Conservation (phyloP, 2,888 invertebrate species). For the Coecobrya sp. region DNA sequence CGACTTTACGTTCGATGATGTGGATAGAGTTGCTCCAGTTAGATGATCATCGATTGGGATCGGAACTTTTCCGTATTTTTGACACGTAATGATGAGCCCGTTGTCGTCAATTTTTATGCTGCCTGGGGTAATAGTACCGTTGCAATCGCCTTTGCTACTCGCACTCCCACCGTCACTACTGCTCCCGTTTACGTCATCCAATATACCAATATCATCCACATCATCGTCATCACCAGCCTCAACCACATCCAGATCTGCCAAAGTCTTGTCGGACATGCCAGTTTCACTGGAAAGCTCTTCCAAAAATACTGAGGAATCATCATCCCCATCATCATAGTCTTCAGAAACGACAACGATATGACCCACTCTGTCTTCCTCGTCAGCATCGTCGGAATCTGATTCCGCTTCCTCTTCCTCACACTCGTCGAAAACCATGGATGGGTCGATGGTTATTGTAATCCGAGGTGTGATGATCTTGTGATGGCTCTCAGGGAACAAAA, state of each 20-base stretch:
- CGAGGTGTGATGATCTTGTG: conserved; percentile 80
- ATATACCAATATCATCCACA: conserved; percentile 50
- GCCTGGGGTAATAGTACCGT: neutral
- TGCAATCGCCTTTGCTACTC: neutral
- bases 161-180: conserved; percentile 37
- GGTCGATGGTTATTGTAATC: conserved; percentile 85
- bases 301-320: conserved; percentile 83
- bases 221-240: conserved; percentile 65
- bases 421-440: conserved; percentile 77
- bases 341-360: conserved; percentile 25
- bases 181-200: conserved; percentile 73
- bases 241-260: conserved; percentile 81
- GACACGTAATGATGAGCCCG: conserved; percentile 73
- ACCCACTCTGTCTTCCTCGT: neutral
- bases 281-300: conserved; percentile 83
- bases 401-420: conserved; percentile 70
- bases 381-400: conserved; percentile 53
- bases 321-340: conserved; percentile 44
- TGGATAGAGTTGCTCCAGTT: neutral
- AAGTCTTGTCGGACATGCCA: conserved; percentile 84
- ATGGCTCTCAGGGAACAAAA: conserved; percentile 69
- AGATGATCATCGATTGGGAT: conserved; percentile 43
- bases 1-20: neutral
- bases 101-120: conserved; percentile 70
- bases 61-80: conserved; percentile 76